Evolutionary conservation across 92 coral and sea anemone genomes (phyloP).

Genomic region (Paragorgia papillata): DNA sequence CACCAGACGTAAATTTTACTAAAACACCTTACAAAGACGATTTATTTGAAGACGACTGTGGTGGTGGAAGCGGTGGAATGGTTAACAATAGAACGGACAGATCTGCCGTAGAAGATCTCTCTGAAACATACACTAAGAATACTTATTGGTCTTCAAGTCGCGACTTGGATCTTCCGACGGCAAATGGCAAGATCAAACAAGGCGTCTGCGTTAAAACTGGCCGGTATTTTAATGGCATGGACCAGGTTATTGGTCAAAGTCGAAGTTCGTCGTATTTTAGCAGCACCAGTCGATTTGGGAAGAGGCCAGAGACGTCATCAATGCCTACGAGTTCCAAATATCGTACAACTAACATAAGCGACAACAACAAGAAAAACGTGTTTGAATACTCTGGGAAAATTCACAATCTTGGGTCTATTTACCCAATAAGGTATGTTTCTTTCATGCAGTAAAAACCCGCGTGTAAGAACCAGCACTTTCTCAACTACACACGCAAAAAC

Average conservation of each 20-base stretch:
- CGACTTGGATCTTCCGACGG: conserved; percentile 4
- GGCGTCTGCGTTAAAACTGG: not conserved
- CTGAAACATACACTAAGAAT: not conserved
- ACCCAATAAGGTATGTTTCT: conserved; percentile 17
- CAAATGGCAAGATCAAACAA: not conserved
- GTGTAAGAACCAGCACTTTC: no score
- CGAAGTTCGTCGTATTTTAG: conserved; percentile 9
- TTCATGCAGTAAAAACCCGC: no score
- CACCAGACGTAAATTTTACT: conserved; percentile 8
- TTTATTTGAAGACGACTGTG: not conserved
- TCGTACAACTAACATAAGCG: no score
- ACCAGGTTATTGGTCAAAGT: not conserved
- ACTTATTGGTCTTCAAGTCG: not conserved
- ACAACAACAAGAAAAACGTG: not conserved
- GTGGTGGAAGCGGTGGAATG: not conserved
- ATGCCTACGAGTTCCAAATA: no score
- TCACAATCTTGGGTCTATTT: conserved; percentile 2
- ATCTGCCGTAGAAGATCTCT: not conserved
- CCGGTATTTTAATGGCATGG: not conserved
- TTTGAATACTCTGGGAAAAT: not conserved
- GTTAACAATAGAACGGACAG: not conserved
- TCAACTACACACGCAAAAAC: no score
- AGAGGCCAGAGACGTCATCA: no score
- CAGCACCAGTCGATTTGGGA: not conserved
- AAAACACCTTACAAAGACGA: conserved; percentile 22